phyloP scores from a whole-genome alignment of 92 coral and sea anemone species.

The Bergia puertoricense region DNA sequence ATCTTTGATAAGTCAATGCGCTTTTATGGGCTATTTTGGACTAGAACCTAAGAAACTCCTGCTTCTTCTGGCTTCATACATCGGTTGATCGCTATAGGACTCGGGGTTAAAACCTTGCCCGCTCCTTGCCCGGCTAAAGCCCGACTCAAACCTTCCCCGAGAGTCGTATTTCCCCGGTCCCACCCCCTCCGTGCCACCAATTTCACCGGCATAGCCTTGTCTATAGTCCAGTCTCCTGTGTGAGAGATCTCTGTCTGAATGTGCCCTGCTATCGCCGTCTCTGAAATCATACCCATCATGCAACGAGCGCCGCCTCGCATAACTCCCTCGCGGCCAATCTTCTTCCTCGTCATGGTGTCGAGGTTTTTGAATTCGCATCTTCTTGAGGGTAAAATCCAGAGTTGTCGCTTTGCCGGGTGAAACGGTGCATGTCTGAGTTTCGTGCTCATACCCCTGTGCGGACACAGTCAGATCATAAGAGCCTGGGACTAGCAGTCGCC shows the following conservation, averaged over 20 bases:
- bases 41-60: not conserved
- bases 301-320: slow-evolving; percentile 24
- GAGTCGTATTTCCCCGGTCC: slow-evolving; percentile 26
- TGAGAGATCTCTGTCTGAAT: not conserved
- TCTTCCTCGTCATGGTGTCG: slow-evolving; percentile 76
- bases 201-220: slow-evolving; percentile 14
- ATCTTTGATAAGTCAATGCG: not conserved
- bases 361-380: slow-evolving; percentile 71
- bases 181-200: not conserved
- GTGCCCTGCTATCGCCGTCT: slow-evolving; percentile 30
- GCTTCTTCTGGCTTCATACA: slow-evolving; percentile 16
- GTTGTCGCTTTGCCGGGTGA: slow-evolving; percentile 64
- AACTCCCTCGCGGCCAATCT: slow-evolving; percentile 71
- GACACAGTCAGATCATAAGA: slow-evolving; percentile 94
- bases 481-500: slow-evolving; percentile 98
- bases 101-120: slow-evolving; percentile 12
- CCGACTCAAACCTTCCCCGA: slow-evolving; percentile 41
- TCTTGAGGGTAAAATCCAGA: slow-evolving; percentile 75
- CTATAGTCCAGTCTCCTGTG: slow-evolving; percentile 6
- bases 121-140: slow-evolving; percentile 37
- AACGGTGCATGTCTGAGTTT: slow-evolving; percentile 81
- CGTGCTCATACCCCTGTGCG: slow-evolving; percentile 90
- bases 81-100: slow-evolving; percentile 12
- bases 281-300: slow-evolving; percentile 36
- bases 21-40: not conserved